These are phyloP conservation scores for Epinephelus malabaricus DNA, from an alignment of 2,797 vertebrate species.

Conservation along the genomic window DNA sequence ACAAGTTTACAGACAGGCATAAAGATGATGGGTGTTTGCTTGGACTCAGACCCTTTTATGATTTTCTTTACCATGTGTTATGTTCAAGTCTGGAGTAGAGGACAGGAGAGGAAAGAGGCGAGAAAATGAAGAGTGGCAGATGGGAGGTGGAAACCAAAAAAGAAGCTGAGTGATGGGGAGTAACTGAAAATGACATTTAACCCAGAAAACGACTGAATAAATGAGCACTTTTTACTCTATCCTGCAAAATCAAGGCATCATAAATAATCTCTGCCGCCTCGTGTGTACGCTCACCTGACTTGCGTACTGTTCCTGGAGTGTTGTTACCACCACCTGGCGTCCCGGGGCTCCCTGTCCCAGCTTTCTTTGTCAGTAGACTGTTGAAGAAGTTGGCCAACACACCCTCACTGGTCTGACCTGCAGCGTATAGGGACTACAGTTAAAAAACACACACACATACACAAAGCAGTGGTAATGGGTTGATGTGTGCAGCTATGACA, in stretches of 20 bases:
- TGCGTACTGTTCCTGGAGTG: constrained; percentile 94
- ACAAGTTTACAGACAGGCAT: constrained; percentile 38
- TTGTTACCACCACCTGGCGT: constrained; percentile 89
- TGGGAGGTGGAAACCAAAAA: constrained; percentile 46
- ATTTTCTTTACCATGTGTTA: constrained; percentile 56
- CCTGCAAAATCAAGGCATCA: neutral
- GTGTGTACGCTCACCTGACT: constrained; percentile 89
- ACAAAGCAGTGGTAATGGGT: neutral
- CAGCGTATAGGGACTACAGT: constrained; percentile 61
- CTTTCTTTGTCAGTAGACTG: constrained; percentile 98
- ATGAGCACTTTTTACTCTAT: neutral
- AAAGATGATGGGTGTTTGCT: constrained; percentile 33
- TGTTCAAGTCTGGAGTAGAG: constrained; percentile 61
- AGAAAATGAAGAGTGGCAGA: constrained; percentile 38
- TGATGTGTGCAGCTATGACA: neutral
- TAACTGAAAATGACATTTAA: constrained; percentile 27
- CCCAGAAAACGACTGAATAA: constrained; percentile 11
- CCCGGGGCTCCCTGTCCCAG: constrained; percentile 91
- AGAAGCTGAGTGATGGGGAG: constrained; percentile 41
- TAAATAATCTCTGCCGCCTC: neutral
- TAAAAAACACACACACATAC: neutral
- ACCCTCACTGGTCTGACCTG: constrained; percentile 98
- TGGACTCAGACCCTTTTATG: constrained; percentile 25
- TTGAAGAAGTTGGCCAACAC: constrained; percentile 99
- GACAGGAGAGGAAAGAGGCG: constrained; percentile 39